Conservation (phyloP, 2,797 vertebrate species). For the Cossypha heuglini region DNA sequence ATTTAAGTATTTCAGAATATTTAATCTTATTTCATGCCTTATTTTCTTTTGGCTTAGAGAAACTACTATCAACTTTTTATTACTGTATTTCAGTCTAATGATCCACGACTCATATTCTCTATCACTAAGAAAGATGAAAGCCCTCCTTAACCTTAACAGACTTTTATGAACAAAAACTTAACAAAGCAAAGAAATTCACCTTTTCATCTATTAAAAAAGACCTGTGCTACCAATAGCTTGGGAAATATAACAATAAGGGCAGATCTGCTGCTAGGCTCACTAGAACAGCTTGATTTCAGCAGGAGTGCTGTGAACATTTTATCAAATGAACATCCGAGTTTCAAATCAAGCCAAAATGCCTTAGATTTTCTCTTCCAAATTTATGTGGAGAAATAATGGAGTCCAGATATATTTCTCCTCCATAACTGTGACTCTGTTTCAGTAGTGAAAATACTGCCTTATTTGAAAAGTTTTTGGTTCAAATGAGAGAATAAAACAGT, state of each 20-base stretch:
- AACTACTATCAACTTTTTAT: not conserved
- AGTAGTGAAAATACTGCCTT: not conserved
- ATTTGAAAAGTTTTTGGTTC: not conserved
- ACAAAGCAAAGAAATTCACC: not conserved
- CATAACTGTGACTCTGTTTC: not conserved
- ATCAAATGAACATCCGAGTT: not conserved
- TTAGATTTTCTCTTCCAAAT: not conserved
- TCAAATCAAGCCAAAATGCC: not conserved
- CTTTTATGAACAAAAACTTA: constrained; percentile 13
- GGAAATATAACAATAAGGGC: not conserved
- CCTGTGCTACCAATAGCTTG: not conserved
- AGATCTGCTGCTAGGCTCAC: not conserved
- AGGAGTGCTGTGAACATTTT: not conserved
- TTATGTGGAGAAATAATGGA: not conserved
- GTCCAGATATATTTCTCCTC: not conserved
- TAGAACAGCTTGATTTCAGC: not conserved
- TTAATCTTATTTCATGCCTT: not conserved
- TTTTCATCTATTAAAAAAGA: not conserved
- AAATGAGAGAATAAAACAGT: not conserved
- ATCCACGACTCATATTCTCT: not conserved
- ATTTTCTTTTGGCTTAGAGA: not conserved
- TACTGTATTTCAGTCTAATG: not conserved
- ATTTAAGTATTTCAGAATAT: not conserved
- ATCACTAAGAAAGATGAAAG: not conserved
- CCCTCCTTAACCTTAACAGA: not conserved